Base-by-base conservation (phyloP, 2,888 invertebrate genomes). In the Tinea semifulvella region DNA sequence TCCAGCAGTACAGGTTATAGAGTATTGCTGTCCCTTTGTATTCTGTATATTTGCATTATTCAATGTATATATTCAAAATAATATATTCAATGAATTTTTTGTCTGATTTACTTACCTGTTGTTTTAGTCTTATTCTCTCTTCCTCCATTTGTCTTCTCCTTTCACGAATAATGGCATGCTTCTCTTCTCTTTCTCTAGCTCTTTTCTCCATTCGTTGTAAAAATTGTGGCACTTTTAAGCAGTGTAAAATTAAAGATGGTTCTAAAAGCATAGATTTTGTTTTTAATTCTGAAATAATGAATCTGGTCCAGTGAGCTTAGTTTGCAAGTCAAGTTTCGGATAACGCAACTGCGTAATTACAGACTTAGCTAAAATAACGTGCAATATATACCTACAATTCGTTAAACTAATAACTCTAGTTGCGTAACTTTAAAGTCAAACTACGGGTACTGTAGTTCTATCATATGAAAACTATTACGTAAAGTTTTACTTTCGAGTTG, bases 121-220 rank as follows among this genome's bases (percentile, higher is more conserved):
- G 76, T 54, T 81, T 82, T 16, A 75, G 47, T 56, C 70, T 61
- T 27, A 74, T 60, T 10, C 73, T 63, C 50, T 81, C 81, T 60
- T 80, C 74, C 56, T 82, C 82, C 63, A 80, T 72, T 54, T 82
- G 82, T 35, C 61, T 60, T 45, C 80, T 65, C 51, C 81, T 61
- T 52, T 82, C 82, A 11, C 76, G 63, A 50, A 80, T 81, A 47
- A 77, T 60, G 1, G 79, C 80, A 50, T 81, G 77, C 53, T 79
- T 81, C 52, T 82, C 80, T 55, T 82, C 86, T 27, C 91, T 76
- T 51, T 88, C 87, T 28, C 86, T 64, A 0, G 90, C 90, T 48
- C 89, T 82, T 46, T 87, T 85, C 56, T 91, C 88, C 89, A 91
- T 89, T 60, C 88, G 83, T 60, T 85, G 83, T 36, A 91, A 60